Percentiles rank a stretch among this genome's conserved stretches.
phyloP scores from a whole-genome alignment of 2,113 vertebrate species.

The Bombycilla garrulus region DNA sequence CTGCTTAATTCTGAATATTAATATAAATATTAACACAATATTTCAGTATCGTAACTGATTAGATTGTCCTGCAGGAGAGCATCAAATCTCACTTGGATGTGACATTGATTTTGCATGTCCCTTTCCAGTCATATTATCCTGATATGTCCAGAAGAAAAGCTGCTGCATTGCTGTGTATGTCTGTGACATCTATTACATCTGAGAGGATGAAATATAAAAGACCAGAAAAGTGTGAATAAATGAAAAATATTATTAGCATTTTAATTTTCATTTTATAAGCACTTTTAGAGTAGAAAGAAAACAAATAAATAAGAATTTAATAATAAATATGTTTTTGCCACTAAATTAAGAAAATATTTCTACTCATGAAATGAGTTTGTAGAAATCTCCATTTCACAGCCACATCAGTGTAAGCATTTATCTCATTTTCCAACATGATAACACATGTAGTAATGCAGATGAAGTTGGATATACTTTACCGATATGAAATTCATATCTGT shows the following conservation, averaged over 20 bases:
- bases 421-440: not conserved
- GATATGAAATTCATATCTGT: not conserved
- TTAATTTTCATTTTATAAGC: not conserved
- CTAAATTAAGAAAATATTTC: not conserved
- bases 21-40: not conserved
- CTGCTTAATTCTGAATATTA: not conserved
- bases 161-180: not conserved
- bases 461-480: not conserved
- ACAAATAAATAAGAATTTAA: not conserved
- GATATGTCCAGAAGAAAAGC: not conserved
- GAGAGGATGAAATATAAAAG: not conserved
- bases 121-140: not conserved
- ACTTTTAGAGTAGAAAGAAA: not conserved
- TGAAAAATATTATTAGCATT: not conserved
- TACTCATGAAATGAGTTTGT: not conserved
- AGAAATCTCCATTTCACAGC: not conserved
- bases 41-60: not conserved
- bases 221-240: not conserved
- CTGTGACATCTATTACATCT: accelerated
- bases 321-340: not conserved
- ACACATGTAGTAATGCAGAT: not conserved
- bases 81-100: not conserved
- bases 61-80: not conserved
- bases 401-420: not conserved
- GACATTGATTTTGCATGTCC: not conserved